Percentiles rank a stretch among this genome's conserved stretches.
These are phyloP conservation scores for Hirtodrosophila alboralis DNA, from an alignment of 2,888 invertebrate genomes.

Conservation along the genomic window DNA sequence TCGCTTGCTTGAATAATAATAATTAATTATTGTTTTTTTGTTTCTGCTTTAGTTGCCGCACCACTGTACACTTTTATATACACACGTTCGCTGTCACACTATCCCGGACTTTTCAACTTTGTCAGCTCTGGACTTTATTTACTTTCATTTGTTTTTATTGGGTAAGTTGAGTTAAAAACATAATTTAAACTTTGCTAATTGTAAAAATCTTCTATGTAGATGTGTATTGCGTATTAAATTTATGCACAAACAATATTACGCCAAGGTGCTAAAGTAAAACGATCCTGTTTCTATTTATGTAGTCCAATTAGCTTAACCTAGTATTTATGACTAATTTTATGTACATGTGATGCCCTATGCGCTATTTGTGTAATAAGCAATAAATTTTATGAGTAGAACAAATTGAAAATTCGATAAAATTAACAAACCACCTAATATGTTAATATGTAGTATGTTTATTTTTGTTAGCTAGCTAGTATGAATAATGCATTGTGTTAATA, in stretches of 20 bases:
- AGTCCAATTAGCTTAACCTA: constrained; percentile 13
- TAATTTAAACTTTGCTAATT: background rate
- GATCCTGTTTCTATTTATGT: constrained; percentile 1
- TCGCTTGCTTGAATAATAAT: background rate
- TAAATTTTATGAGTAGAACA: constrained; percentile 35
- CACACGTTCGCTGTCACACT: constrained; percentile 85
- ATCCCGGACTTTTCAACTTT: constrained; percentile 87
- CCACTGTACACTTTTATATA: constrained; percentile 88
- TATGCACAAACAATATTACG: constrained; percentile 72
- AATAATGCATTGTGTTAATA: no score
- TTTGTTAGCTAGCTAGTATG: background rate
- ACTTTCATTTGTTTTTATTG: constrained; percentile 73
- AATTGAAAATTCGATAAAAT: constrained; percentile 20
- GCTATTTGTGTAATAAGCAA: constrained; percentile 30
- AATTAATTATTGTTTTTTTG: constrained; percentile 32
- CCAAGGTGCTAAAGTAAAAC: constrained; percentile 71
- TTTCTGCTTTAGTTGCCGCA: constrained; percentile 82
- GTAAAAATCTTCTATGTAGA: no score
- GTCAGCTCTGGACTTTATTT: constrained; percentile 85
- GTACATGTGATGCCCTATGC: constrained; percentile 30
- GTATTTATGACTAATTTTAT: constrained; percentile 45
- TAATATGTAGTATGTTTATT: no score
- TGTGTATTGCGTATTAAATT: constrained; percentile 77
- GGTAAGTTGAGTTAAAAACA: constrained; percentile 65
- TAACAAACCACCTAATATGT: background rate